A percentile compares a stretch with the other conserved stretches of the same genome.
These are phyloP conservation scores for Oreortyx pictus DNA, from an alignment of 2,797 vertebrate species.

Conservation along the genomic window DNA sequence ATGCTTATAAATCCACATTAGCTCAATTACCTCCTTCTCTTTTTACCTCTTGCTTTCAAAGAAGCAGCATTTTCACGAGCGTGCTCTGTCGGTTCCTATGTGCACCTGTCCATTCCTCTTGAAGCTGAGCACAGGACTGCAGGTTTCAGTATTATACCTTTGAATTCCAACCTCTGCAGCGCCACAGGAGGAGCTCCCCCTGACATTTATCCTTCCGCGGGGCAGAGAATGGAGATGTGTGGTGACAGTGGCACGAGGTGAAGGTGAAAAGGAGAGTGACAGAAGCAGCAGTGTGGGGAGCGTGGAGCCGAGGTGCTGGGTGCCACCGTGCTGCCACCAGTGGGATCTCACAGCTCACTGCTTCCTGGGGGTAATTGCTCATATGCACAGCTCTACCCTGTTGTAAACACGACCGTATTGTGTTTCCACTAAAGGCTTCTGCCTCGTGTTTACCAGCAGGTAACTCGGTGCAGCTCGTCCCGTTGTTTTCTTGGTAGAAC, in stretches of 20 bases:
- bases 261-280: not conserved
- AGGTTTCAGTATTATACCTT: not conserved
- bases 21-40: not conserved
- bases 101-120: not conserved
- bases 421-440: not conserved
- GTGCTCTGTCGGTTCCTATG: not conserved
- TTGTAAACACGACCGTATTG: conserved; percentile 19
- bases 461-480: not conserved
- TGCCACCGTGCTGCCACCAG: not conserved
- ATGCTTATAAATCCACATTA: not conserved
- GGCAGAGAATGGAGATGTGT: not conserved
- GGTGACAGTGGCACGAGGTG: not conserved
- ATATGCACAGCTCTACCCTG: not conserved
- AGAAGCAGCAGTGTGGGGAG: conserved; percentile 12
- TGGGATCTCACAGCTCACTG: conserved; percentile 17
- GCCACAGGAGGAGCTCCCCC: not conserved
- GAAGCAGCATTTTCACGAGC: not conserved
- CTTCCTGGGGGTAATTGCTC: conserved; percentile 15
- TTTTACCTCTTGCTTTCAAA: not conserved
- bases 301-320: not conserved
- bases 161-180: not conserved
- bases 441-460: not conserved
- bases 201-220: not conserved
- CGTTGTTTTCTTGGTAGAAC: not conserved
- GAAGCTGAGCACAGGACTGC: not conserved